Evolutionary conservation across 2,888 invertebrate species (phyloP).

Genomic region (Carabus problematicus): DNA sequence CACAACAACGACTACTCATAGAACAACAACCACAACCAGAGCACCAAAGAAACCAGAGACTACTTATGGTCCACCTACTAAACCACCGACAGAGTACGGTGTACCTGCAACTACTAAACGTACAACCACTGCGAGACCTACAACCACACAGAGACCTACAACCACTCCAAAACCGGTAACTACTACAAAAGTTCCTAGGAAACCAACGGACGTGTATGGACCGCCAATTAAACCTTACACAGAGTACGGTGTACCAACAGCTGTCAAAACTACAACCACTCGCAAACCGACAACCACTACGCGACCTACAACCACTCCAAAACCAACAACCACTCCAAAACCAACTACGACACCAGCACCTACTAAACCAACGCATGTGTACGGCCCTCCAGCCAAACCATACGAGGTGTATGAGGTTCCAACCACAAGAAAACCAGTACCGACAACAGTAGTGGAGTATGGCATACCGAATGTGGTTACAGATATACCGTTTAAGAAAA

Average conservation of each 20-base stretch:
- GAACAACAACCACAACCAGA: background rate
- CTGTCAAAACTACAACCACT: conserved; percentile 5
- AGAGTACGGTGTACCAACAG: background rate
- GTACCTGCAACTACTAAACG: conserved; percentile 9
- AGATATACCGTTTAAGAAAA: conserved; percentile 9
- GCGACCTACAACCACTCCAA: background rate
- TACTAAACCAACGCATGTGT: conserved; percentile 9
- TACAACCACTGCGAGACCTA: background rate
- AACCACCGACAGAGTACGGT: background rate
- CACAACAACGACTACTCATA: background rate
- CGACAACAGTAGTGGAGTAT: conserved; percentile 14
- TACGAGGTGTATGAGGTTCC: background rate
- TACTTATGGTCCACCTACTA: conserved; percentile 14
- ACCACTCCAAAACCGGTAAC: background rate
- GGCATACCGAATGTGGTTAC: conserved; percentile 22
- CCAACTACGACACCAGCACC: conserved; percentile 7
- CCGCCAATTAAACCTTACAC: background rate
- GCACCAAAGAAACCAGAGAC: too few relatives aligned
- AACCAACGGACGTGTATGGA: background rate
- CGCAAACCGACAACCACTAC: background rate
- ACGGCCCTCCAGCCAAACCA: conserved; percentile 26
- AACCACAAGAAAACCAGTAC: too few relatives aligned
- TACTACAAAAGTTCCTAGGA: conserved; percentile 4
- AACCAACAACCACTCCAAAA: conserved; percentile 9
- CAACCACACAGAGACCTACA: background rate